Percentiles rank a stretch among this genome's conserved stretches.
phyloP scores from a whole-genome alignment of 2,113 vertebrate species.

The Elephas maximus region DNA sequence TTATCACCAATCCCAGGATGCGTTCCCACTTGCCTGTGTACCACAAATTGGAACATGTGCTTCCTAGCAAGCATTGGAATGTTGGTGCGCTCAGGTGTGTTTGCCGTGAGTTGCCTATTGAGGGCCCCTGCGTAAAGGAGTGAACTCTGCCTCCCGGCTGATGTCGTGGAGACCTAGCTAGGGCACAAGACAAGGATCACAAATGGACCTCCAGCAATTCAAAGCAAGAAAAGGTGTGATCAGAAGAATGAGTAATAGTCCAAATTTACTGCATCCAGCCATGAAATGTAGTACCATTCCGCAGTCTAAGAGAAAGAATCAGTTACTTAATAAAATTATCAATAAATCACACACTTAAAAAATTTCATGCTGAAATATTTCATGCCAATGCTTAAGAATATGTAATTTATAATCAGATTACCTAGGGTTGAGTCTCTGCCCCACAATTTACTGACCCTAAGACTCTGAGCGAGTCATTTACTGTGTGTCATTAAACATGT shows the following conservation, averaged over 20 bases:
- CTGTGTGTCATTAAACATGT: neutral
- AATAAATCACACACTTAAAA: neutral
- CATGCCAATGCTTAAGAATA: neutral
- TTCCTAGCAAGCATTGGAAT: neutral
- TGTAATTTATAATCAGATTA: slow-evolving; percentile 13
- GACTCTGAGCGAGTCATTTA: neutral
- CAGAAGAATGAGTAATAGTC: neutral
- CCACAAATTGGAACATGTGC: neutral
- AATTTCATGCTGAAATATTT: neutral
- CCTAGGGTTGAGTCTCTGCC: neutral
- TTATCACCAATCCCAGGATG: neutral
- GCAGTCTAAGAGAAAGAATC: neutral
- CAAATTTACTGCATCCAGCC: neutral
- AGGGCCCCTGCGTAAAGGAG: neutral
- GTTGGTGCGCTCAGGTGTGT: too few relatives aligned
- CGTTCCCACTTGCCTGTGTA: neutral
- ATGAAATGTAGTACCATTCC: neutral
- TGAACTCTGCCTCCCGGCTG: neutral
- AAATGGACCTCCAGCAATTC: neutral
- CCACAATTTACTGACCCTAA: neutral
- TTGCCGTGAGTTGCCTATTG: neutral
- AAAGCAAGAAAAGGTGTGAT: neutral
- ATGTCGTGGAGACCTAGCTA: neutral
- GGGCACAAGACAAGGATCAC: neutral
- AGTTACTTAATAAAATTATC: neutral